Base-by-base conservation (phyloP, 1,140 invertebrate species). In the Aphelenchoides besseyi region DNA sequence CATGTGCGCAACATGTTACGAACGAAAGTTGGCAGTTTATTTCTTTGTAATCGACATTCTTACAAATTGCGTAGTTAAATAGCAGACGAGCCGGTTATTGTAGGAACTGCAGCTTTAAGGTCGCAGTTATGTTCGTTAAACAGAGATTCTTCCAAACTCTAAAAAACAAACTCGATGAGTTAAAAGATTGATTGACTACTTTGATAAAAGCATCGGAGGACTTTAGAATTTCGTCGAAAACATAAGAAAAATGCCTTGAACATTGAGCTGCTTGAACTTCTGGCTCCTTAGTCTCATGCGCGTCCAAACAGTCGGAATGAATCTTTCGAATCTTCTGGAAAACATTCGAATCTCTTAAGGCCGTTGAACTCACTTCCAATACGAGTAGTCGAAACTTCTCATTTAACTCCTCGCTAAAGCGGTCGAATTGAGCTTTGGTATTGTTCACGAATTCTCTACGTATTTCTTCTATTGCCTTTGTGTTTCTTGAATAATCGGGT, bases 101-200 rank as follows among this genome's bases (percentile, higher is more conserved):
- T n/a, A n/a, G 5, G 55, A 59, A 23, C 32, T 8, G 5, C 5
- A 33, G 55, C 18, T 59, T 59, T 59, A 5, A 23, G 23, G 5
- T 48, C 23, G 41, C 41, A 48, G 41, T 48, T 23, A 23, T 48
- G 41, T 48, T 48, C 41, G 41, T 48, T 48, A 28, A 59, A 33
- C 55, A 59, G 32, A 8, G 55, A 59, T 5, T 59, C 55, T 33
- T 59, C 55, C 55, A 59, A 59, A 23, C 55, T 59, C 55, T 59
- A 33, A 33, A 59, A 48, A 16, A 12, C 41, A 48, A 12, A 29
- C 23, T 33, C 55, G 23, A 59, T 5, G 18, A 8, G 26, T 59
- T 28, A 8, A 8, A 23, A 59, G 18, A 59, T 28, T 33, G 5
- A 59, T 59, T 33, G 23, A 59, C 5, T 33, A 59, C 55, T 5